These are phyloP conservation scores for Vesta saturnalis DNA, from an alignment of 2,888 invertebrate species.

Conservation along the genomic window DNA sequence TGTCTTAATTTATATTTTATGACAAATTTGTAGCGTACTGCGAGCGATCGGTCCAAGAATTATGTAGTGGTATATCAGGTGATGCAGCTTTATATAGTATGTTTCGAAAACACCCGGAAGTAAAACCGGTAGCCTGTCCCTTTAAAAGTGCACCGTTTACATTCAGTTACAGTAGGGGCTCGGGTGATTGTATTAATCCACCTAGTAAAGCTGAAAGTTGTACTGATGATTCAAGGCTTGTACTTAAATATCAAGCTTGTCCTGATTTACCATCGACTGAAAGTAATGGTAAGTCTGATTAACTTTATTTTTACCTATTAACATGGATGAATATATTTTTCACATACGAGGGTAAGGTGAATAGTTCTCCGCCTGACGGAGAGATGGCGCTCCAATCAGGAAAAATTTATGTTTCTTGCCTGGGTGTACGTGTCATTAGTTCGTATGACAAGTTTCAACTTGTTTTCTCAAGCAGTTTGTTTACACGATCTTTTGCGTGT, in stretches of 20 bases:
- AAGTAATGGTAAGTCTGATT: slow-evolving; percentile 80
- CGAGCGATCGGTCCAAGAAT: slow-evolving; percentile 67
- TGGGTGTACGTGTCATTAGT: too few relatives aligned
- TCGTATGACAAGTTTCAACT: too few relatives aligned
- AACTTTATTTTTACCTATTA: too few relatives aligned
- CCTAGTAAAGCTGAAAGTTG: slow-evolving; percentile 84
- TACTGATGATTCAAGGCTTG: slow-evolving; percentile 81
- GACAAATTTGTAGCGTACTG: slow-evolving; percentile 68
- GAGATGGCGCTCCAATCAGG: too few relatives aligned
- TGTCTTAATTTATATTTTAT: too few relatives aligned
- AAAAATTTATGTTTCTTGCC: too few relatives aligned
- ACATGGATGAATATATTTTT: too few relatives aligned
- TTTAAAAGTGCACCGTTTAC: slow-evolving; percentile 84
- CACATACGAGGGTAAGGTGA: too few relatives aligned
- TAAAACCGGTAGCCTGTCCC: slow-evolving; percentile 75
- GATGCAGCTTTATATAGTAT: slow-evolving; percentile 80
- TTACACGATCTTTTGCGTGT: too few relatives aligned
- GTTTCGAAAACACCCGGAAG: slow-evolving; percentile 76
- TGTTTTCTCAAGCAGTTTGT: too few relatives aligned
- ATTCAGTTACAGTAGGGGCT: slow-evolving; percentile 81
- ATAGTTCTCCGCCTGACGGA: too few relatives aligned
- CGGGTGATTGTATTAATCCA: slow-evolving; percentile 79
- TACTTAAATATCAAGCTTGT: slow-evolving; percentile 85
- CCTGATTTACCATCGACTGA: slow-evolving; percentile 81
- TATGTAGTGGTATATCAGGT: slow-evolving; percentile 75